Conservation (phyloP, 2,888 invertebrate species). For the Aromia moschata region DNA sequence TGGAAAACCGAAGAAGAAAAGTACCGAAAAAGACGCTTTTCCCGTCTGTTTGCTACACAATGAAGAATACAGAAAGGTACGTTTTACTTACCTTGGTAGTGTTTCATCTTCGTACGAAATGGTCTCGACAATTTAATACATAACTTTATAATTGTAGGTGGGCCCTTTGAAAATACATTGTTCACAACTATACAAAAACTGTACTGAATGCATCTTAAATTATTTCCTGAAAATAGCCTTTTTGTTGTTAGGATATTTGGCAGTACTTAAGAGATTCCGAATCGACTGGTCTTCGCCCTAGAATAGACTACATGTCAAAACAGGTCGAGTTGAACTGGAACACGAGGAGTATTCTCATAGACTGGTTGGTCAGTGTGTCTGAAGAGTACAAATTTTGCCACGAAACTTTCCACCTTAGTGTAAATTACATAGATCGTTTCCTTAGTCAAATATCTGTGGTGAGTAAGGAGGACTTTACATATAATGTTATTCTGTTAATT, state of each 20-base stretch:
- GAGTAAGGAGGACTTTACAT: too few species aligned
- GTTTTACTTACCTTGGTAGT: too few species aligned
- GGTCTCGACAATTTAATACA: too few species aligned
- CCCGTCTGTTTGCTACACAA: slow-evolving; percentile 34
- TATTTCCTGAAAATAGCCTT: too few species aligned
- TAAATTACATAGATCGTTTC: slow-evolving; percentile 59
- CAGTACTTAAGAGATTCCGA: slow-evolving; percentile 48
- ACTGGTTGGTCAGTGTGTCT: slow-evolving; percentile 58
- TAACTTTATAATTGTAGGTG: too few species aligned
- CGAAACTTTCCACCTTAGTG: slow-evolving; percentile 56
- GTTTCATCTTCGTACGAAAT: too few species aligned
- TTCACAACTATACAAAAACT: too few species aligned
- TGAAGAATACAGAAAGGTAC: slow-evolving; percentile 42
- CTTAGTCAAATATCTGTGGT: slow-evolving; percentile 58
- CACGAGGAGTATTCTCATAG: slow-evolving; percentile 56
- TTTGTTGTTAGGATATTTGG: slow-evolving; percentile 54
- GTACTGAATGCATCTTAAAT: too few species aligned
- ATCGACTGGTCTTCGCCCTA: slow-evolving; percentile 43
- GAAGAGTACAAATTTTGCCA: slow-evolving; percentile 56
- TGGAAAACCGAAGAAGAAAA: slow-evolving; percentile 3
- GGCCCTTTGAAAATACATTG: too few species aligned
- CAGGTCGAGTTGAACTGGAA: slow-evolving; percentile 54
- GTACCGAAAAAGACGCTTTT: slow-evolving; percentile 33
- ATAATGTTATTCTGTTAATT: too few species aligned
- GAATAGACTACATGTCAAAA: slow-evolving; percentile 55